Evolutionary conservation across 2,113 vertebrate genomes (phyloP), one percentile per base, ranked within the genome.

Genomic region (Pelmatolapia mariae): DNA sequence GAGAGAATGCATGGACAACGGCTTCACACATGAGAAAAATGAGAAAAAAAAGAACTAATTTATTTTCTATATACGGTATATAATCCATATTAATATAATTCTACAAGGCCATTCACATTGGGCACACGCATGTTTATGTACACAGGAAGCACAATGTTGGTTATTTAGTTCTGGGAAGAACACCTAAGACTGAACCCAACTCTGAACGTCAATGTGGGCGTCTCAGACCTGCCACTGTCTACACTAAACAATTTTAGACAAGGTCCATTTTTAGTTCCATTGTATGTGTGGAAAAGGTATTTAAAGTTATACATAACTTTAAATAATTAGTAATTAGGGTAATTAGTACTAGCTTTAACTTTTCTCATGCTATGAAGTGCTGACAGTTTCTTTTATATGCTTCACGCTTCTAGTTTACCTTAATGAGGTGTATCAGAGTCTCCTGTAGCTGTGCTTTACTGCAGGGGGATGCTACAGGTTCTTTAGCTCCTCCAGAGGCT

Each of bases 371-470:
- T 50, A 50, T 10, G 5, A 18, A 57, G n/a, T 7, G 16, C 36
- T 3, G n/a, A 4, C 43, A 66, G n/a, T 26, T 47, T 13, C 12
- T 15, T 50, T 33, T 8, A 73, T 50, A 47, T 16, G 38, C 26
- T 40, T 38, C 2, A 52, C 1, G 4, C 15, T 45, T 10, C 12
- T 24, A 7, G 12, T 52, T 84, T 97, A 99, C 98, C 98, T 99
- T 99, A 92, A 99, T 98, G 59, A 99, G 97, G 94, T 99, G 97
- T 87, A 99, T 97, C 84, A 99, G 93, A 4, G 97, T 97, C 68
- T 99, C 98, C 68, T 99, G 98, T 86, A 99, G 96, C 95, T 99
- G 97, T 81, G 96, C 95, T 95, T 96, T 98, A 95, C 95, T 98
- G 95, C 97, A 98, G 89, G 96, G 86, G 29, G 96, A 85, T 81